Percentiles rank a stretch among this genome's conserved stretches.
Evolutionary conservation across 1,140 invertebrate genomes (phyloP).

Genomic region (Drosophila biarmipes): DNA sequence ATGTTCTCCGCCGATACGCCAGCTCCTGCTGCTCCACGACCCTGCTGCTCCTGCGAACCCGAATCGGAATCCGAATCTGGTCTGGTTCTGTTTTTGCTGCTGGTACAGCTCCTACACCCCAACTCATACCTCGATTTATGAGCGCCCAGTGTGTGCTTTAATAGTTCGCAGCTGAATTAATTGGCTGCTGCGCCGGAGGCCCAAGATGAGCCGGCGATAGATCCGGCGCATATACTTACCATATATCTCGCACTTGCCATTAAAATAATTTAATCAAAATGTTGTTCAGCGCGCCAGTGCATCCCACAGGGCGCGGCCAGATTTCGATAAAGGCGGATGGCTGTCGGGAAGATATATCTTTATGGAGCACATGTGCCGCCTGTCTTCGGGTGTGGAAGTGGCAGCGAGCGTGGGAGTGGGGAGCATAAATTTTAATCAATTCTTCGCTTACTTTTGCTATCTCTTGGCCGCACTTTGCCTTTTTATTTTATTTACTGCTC

Average conservation of each 20-base stretch:
- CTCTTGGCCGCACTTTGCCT: slow-evolving; percentile 63
- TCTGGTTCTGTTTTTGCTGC: slow-evolving; percentile 6
- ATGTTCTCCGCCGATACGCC: slow-evolving; percentile 37
- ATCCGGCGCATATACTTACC: slow-evolving; percentile 64
- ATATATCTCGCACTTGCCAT: slow-evolving; percentile 73
- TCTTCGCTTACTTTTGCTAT: slow-evolving; percentile 70
- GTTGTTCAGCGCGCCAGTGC: slow-evolving; percentile 53
- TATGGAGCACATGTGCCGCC: slow-evolving; percentile 49
- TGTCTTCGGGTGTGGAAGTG: slow-evolving; percentile 26
- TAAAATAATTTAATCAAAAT: slow-evolving; percentile 83
- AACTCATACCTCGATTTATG: slow-evolving; percentile 69
- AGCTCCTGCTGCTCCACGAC: slow-evolving; percentile 14
- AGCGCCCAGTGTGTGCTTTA: slow-evolving; percentile 81
- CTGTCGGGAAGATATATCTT: slow-evolving; percentile 55
- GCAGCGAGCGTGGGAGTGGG: slow-evolving; percentile 5
- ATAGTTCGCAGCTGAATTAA: slow-evolving; percentile 81
- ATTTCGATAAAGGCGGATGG: slow-evolving; percentile 59
- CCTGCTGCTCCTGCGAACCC: slow-evolving; percentile 6
- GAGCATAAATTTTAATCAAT: slow-evolving; percentile 81
- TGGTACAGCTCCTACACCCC: not conserved
- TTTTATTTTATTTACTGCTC: slow-evolving; percentile 74
- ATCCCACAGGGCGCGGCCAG: slow-evolving; percentile 19
- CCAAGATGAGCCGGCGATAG: slow-evolving; percentile 24
- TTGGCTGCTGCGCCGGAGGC: slow-evolving; percentile 58
- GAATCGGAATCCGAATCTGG: slow-evolving; percentile 9